A percentile compares a stretch with the other conserved stretches of the same genome.
Evolutionary conservation across 2,888 invertebrate genomes (phyloP).

Genomic region (Rhopalosiphum nymphaeae): DNA sequence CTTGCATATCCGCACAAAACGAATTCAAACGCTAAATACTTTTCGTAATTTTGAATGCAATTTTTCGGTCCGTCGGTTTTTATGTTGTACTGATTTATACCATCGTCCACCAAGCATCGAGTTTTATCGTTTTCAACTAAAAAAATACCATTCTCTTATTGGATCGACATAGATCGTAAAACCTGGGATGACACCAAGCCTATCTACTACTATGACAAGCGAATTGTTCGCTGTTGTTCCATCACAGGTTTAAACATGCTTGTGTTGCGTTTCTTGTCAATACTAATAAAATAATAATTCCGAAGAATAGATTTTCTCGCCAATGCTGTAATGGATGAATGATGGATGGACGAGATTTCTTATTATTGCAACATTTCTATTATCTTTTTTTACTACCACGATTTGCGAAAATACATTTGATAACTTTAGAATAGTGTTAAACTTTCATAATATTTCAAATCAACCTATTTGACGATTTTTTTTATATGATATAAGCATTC

Average conservation of each 20-base stretch:
- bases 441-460: not conserved
- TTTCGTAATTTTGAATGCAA: slow-evolving; percentile 39
- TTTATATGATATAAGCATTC: not conserved
- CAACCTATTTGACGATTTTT: not conserved
- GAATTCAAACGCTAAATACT: slow-evolving; percentile 4
- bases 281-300: not conserved
- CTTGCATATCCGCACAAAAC: not conserved
- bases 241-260: not conserved
- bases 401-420: not conserved
- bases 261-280: not conserved
- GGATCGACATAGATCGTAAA: slow-evolving; percentile 20
- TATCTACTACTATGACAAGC: not conserved
- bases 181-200: not conserved
- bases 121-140: slow-evolving; percentile 42
- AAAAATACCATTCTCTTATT: not conserved
- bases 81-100: slow-evolving; percentile 16
- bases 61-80: slow-evolving; percentile 24
- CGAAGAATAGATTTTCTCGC: not conserved
- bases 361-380: not conserved
- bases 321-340: not conserved
- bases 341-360: not conserved
- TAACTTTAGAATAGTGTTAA: not conserved
- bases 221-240: not conserved
- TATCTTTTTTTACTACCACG: not conserved
- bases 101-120: not conserved